Conservation (phyloP, 30 jellyfish, hydroid and myxozoan genomes). For the Turritopsis rubra region DNA sequence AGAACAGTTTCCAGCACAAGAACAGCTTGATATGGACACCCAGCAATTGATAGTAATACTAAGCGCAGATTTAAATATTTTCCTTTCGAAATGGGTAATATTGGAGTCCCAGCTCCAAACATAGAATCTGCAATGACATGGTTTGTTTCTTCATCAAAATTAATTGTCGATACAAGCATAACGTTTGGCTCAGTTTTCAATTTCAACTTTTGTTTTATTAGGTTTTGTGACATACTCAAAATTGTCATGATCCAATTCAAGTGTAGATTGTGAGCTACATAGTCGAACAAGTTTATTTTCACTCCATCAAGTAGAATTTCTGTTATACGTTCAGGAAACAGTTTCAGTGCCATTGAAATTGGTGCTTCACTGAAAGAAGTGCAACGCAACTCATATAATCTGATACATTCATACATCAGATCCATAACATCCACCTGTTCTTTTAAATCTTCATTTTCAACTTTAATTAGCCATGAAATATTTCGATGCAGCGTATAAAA, state of each 20-base stretch:
- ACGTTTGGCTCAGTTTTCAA: slow-evolving; percentile 1
- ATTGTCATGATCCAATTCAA: background rate
- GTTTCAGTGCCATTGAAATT: background rate
- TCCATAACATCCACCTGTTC: background rate
- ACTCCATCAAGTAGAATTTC: background rate
- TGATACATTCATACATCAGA: background rate
- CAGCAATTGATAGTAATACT: background rate
- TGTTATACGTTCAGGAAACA: background rate
- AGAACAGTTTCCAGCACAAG: background rate
- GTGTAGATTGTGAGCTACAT: background rate
- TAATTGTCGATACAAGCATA: background rate
- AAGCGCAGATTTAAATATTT: background rate
- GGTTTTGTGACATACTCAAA: background rate
- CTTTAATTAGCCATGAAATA: background rate
- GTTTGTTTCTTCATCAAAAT: background rate
- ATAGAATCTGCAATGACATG: background rate
- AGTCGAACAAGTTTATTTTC: background rate
- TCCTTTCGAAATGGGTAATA: background rate
- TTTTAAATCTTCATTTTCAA: background rate
- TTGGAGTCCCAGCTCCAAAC: background rate
- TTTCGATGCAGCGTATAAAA: background rate
- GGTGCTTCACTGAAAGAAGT: background rate
- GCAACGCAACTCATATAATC: background rate
- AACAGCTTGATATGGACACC: background rate
- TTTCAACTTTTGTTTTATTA: background rate